Conservation (phyloP, 1,140 invertebrate species). For the Drosophila bipectinata region DNA sequence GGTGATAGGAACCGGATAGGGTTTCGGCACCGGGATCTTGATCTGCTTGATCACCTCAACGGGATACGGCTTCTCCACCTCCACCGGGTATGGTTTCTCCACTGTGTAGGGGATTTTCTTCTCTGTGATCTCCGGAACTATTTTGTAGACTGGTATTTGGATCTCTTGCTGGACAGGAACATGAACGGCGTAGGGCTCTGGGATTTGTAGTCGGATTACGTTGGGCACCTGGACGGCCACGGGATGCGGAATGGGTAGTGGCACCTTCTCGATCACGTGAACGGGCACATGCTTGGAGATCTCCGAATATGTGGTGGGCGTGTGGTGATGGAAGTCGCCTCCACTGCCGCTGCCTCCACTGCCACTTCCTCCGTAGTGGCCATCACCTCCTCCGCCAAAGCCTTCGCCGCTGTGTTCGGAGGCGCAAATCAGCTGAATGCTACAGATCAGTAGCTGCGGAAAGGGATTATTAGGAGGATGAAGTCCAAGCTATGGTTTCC, state of each 20-base stretch:
- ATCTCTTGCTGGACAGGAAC: conserved; percentile 89
- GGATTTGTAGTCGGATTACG: conserved; percentile 89
- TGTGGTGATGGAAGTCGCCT: conserved; percentile 66
- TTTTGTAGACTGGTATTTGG: conserved; percentile 90
- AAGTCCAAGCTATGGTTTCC: background rate
- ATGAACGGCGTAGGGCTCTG: conserved; percentile 89
- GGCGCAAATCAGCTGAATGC: conserved; percentile 56
- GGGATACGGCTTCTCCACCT: conserved; percentile 90
- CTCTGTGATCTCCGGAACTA: conserved; percentile 87
- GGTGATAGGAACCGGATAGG: conserved; percentile 91
- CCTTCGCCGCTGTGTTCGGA: conserved; percentile 60
- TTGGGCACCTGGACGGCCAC: conserved; percentile 89
- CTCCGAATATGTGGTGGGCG: conserved; percentile 86
- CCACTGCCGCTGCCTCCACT: conserved; percentile 39
- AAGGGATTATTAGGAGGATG: background rate
- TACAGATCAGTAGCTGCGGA: conserved; percentile 52
- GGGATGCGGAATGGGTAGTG: conserved; percentile 90
- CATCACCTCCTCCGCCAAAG: conserved; percentile 18
- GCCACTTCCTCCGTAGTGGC: conserved; percentile 14
- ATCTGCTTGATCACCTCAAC: conserved; percentile 91
- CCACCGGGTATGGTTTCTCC: conserved; percentile 90
- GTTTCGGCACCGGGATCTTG: conserved; percentile 90
- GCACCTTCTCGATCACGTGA: conserved; percentile 90
- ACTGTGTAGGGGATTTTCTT: conserved; percentile 90
- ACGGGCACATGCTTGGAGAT: conserved; percentile 89